Evolutionary conservation across 2,797 vertebrate species (phyloP).

Genomic region (Cuniculus paca): DNA sequence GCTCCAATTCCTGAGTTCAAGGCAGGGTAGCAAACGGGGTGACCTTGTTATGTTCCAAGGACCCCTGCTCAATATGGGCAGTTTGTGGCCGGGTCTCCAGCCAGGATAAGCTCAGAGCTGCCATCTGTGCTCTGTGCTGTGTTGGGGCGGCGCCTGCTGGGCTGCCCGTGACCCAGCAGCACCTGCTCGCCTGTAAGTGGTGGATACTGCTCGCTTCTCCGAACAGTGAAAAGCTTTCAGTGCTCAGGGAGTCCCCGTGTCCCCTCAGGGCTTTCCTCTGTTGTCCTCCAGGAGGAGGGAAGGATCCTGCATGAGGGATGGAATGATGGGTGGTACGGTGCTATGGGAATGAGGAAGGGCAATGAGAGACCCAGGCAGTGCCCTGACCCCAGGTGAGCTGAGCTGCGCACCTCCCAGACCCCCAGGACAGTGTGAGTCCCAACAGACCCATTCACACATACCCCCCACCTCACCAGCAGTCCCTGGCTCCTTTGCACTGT

Average conservation of each 20-base stretch:
- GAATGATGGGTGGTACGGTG: not conserved
- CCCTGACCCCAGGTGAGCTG: not conserved
- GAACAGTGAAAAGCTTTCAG: not conserved
- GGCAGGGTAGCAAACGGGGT: slow-evolving; percentile 80
- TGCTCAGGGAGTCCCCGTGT: not conserved
- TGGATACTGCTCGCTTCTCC: not conserved
- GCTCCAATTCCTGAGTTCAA: slow-evolving; percentile 51
- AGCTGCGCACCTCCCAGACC: not conserved
- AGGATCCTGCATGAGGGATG: not conserved
- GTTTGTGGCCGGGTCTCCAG: slow-evolving; percentile 88
- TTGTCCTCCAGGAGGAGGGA: not conserved
- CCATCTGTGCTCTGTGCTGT: slow-evolving; percentile 90
- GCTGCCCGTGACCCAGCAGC: slow-evolving; percentile 79
- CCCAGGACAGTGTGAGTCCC: fast-evolving
- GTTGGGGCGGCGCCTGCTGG: slow-evolving; percentile 75
- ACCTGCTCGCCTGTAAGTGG: slow-evolving; percentile 77
- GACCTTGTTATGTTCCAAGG: slow-evolving; percentile 87
- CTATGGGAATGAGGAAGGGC: fast-evolving
- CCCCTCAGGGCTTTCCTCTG: not conserved
- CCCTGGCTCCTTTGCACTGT: not conserved
- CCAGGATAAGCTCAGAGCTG: slow-evolving; percentile 92
- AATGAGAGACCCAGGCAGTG: not conserved
- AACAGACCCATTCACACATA: no score
- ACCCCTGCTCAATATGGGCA: slow-evolving; percentile 81
- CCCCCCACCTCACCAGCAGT: not conserved